A percentile compares a stretch with the other conserved stretches of the same genome.
Conservation (phyloP, 2,797 vertebrate genomes). For the Brotula barbata region DNA sequence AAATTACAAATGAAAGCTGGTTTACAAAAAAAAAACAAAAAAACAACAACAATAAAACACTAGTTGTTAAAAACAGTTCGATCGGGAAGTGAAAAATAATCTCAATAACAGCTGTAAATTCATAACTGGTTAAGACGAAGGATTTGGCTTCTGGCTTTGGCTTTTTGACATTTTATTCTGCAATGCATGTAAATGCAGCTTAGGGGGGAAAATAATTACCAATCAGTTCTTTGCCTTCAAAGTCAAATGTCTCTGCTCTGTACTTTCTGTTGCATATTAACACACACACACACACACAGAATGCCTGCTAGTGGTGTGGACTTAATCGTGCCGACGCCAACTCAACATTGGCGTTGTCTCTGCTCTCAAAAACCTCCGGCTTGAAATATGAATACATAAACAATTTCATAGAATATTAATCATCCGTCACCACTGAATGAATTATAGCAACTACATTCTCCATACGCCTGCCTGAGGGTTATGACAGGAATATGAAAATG, state of each 20-base stretch:
- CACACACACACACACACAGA: constrained; percentile 16
- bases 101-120: constrained; percentile 15
- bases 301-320: constrained; percentile 56
- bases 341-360: constrained; percentile 49
- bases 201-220: constrained; percentile 71
- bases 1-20: constrained; percentile 24
- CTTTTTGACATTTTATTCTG: constrained; percentile 38
- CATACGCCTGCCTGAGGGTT: constrained; percentile 45
- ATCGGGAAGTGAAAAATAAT: no score
- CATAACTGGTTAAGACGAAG: constrained; percentile 30
- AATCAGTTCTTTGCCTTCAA: constrained; percentile 69
- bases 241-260: constrained; percentile 49
- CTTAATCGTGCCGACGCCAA: constrained; percentile 57
- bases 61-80: no score
- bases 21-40: constrained; percentile 1
- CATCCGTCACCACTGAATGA: constrained; percentile 50
- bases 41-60: no score
- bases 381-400: constrained; percentile 61
- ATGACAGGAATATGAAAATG: constrained; percentile 40
- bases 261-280: constrained; percentile 53
- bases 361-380: constrained; percentile 45
- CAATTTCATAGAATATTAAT: constrained; percentile 73
- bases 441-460: constrained; percentile 54
- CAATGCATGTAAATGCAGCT: constrained; percentile 59
- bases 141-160: constrained; percentile 40